These are phyloP conservation scores for Podotricha telesiphe DNA, from an alignment of 2,888 invertebrate genomes.

Conservation along the genomic window DNA sequence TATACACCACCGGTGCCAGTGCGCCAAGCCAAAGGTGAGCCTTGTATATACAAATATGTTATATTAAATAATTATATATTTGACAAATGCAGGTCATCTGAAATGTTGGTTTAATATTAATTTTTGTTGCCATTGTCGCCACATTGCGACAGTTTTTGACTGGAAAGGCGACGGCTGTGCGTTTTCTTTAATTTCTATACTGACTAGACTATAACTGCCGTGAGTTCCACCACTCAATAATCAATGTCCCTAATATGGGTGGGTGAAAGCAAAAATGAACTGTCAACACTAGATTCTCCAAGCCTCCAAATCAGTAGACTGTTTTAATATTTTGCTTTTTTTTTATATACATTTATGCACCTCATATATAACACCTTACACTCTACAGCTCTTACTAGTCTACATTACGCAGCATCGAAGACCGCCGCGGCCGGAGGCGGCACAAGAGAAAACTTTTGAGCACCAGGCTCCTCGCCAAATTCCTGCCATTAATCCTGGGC, in stretches of 20 bases:
- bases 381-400: background rate
- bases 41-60: background rate
- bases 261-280: no score
- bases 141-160: background rate
- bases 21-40: conserved; percentile 26
- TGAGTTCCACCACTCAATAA: no score
- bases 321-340: no score
- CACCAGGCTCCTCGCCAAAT: conserved; percentile 56
- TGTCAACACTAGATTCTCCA: no score
- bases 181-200: no score
- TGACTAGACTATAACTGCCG: no score
- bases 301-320: no score
- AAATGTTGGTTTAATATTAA: background rate
- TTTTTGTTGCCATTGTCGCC: background rate
- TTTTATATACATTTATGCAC: background rate
- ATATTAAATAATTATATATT: background rate
- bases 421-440: conserved; percentile 14
- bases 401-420: background rate
- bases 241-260: no score
- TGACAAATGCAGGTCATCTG: background rate
- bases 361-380: background rate
- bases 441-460: conserved; percentile 47
- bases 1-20: conserved; percentile 16
- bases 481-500: conserved; percentile 53
- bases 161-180: background rate